phyloP scores from a whole-genome alignment of 2,113 vertebrate genomes.

The Labrus mixtus region DNA sequence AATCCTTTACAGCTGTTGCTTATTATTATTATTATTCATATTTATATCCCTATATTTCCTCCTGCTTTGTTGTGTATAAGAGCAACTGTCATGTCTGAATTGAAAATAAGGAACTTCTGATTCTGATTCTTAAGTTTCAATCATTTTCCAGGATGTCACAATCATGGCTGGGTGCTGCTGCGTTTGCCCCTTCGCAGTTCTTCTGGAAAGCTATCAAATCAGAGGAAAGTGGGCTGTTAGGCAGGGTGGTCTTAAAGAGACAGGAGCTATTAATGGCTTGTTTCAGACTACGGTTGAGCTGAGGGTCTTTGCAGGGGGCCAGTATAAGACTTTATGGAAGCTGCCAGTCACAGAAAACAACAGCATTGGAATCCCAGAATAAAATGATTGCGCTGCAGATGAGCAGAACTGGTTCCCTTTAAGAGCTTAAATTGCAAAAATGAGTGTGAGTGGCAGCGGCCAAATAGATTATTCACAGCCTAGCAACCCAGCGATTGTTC shows the following conservation, averaged over 20 bases:
- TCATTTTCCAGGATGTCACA: background rate
- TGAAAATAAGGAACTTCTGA: no score
- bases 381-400: background rate
- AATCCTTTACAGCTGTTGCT: no score
- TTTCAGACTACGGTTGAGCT: background rate
- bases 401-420: background rate
- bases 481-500: background rate
- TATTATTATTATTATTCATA: no score
- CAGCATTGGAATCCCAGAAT: background rate
- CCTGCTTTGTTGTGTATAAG: no score
- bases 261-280: background rate
- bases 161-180: background rate
- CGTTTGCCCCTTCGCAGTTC: no score
- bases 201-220: background rate
- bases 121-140: background rate
- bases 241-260: background rate
- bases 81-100: no score
- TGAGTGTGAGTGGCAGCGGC: background rate
- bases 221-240: background rate
- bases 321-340: background rate
- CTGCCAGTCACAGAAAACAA: no score
- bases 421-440: background rate
- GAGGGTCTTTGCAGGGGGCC: no score
- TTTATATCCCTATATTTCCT: no score
- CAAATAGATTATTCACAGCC: background rate